Conservation (phyloP, 2,888 invertebrate species). For the Sialis fuliginosa region DNA sequence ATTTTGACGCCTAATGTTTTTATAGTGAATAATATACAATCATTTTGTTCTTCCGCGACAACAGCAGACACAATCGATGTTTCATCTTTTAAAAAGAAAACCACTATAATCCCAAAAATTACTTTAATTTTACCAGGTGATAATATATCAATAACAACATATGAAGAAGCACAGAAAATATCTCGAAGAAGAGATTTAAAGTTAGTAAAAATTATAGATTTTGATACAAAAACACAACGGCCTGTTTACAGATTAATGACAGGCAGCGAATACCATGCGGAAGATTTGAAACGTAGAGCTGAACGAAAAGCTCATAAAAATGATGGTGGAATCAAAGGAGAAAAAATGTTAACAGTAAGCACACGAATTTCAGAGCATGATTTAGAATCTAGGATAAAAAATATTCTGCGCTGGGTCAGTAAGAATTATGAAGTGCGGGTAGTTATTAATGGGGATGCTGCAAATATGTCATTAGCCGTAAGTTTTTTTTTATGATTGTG, state of each 20-base stretch:
- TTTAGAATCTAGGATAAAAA: conserved; percentile 41
- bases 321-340: conserved; percentile 30
- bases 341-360: conserved; percentile 43
- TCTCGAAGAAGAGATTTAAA: conserved; percentile 49
- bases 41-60: too few relatives aligned
- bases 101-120: conserved; percentile 30
- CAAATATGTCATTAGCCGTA: conserved; percentile 23
- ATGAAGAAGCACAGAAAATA: conserved; percentile 51
- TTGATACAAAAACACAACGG: conserved; percentile 46
- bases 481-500: conserved; percentile 12
- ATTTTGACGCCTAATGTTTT: too few relatives aligned
- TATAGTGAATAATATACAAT: too few relatives aligned
- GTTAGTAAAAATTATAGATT: conserved; percentile 47
- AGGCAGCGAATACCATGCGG: conserved; percentile 41
- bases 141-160: conserved; percentile 35
- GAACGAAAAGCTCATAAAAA: conserved; percentile 28
- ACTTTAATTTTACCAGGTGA: conserved; percentile 39
- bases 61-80: too few relatives aligned
- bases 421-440: conserved; percentile 47
- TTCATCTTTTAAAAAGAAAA: too few relatives aligned
- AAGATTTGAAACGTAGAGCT: conserved; percentile 36
- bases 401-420: conserved; percentile 44
- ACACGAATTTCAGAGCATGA: conserved; percentile 47
- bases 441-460: conserved; percentile 31
- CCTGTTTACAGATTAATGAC: conserved; percentile 53